Conservation (phyloP, 2,113 vertebrate species). For the Rhinoderma darwinii region DNA sequence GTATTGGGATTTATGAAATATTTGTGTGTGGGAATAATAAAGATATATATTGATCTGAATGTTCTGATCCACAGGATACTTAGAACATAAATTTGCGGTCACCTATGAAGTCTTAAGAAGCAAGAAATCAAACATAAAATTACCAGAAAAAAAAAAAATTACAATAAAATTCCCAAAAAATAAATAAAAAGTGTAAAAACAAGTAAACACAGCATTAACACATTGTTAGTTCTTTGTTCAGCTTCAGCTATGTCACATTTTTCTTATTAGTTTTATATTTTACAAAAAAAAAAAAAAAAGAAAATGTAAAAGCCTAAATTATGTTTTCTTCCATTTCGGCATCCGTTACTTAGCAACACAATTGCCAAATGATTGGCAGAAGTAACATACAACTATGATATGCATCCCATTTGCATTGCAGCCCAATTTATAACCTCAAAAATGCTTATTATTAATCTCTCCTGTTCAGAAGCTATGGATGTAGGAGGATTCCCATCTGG, state of each 20-base stretch:
- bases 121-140: too few species aligned
- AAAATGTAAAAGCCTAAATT: background rate
- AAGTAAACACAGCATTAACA: too few species aligned
- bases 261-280: background rate
- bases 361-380: background rate
- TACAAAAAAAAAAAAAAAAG: background rate
- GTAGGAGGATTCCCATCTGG: conserved; percentile 3
- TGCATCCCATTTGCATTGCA: background rate
- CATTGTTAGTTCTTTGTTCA: too few species aligned
- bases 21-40: too few species aligned
- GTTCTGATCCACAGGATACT: too few species aligned
- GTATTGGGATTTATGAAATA: too few species aligned
- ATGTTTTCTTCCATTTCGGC: background rate
- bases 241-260: background rate
- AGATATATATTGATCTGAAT: too few species aligned
- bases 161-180: too few species aligned
- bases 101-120: too few species aligned
- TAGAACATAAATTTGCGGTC: too few species aligned
- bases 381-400: background rate
- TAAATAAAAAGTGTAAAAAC: too few species aligned
- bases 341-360: conserved; percentile 1
- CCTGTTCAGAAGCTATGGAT: background rate
- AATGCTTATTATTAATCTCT: background rate
- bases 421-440: background rate
- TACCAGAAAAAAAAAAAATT: too few species aligned